Conservation (phyloP, 2,888 invertebrate genomes). For the Dendrolimus houi region DNA sequence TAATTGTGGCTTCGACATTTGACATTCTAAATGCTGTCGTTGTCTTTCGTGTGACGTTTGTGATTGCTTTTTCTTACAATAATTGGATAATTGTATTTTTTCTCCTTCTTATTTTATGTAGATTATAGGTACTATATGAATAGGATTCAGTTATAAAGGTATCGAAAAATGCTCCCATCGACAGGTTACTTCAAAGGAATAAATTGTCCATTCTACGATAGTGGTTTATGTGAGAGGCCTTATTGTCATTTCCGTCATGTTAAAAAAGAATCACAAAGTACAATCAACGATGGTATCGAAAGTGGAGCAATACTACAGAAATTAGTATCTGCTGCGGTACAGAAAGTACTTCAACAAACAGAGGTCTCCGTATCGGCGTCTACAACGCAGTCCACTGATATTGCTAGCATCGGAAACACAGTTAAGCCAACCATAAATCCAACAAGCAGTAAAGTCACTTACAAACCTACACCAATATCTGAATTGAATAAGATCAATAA, state of each 20-base stretch:
- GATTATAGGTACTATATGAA: no score
- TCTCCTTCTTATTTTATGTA: no score
- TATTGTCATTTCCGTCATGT: constrained; percentile 95
- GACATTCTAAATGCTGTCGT: no score
- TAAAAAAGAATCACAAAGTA: constrained; percentile 78
- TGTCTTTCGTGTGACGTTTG: no score
- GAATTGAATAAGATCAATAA: constrained; percentile 71
- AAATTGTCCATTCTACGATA: constrained; percentile 90
- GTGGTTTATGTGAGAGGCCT: constrained; percentile 88
- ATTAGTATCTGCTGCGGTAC: constrained; percentile 78
- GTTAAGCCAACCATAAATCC: constrained; percentile 26
- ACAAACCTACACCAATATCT: constrained; percentile 81
- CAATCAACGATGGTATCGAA: constrained; percentile 53
- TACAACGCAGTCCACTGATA: constrained; percentile 17
- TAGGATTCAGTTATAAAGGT: background rate
- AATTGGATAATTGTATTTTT: no score
- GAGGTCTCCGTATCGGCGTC: constrained; percentile 35
- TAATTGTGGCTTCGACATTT: no score
- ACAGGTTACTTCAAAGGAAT: constrained; percentile 92
- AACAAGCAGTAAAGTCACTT: constrained; percentile 63
- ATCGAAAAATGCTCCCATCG: constrained; percentile 85
- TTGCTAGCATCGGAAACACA: constrained; percentile 15
- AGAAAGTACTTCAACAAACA: constrained; percentile 74
- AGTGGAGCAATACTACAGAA: constrained; percentile 73
- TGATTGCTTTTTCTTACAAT: no score